A percentile compares a stretch with the other conserved stretches of the same genome.
phyloP scores from a whole-genome alignment of 2,888 invertebrate genomes.

The Orthonevra nobilis region DNA sequence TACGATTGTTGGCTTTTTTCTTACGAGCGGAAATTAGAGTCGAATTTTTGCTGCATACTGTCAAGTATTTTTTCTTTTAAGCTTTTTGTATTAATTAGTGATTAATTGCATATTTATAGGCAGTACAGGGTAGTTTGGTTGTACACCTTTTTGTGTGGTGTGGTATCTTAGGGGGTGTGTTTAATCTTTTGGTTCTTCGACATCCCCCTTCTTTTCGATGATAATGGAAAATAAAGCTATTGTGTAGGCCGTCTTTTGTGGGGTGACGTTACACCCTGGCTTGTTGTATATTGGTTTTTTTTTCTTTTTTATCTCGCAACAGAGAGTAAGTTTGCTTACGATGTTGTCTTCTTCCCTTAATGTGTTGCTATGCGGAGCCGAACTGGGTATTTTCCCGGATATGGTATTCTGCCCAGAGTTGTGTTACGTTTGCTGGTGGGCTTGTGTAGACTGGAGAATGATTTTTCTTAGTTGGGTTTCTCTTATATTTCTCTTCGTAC shows the following conservation, averaged over 20 bases:
- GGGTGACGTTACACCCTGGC: too few species aligned
- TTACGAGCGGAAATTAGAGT: conserved; percentile 15
- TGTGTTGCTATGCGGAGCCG: conserved; percentile 66
- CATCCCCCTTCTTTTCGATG: conserved; percentile 2
- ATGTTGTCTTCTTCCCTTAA: conserved; percentile 57
- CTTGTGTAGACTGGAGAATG: too few species aligned
- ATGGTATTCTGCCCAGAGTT: conserved; percentile 43
- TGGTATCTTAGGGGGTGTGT: conserved; percentile 54
- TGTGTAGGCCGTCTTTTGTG: background rate
- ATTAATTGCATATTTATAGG: conserved; percentile 61
- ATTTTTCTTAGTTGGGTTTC: conserved; percentile 62
- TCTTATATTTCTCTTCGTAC: conserved; percentile 59
- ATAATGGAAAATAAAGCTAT: conserved; percentile 30
- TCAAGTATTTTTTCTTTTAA: background rate
- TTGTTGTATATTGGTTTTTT: too few species aligned
- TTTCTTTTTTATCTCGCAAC: conserved; percentile 28
- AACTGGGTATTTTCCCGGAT: too few species aligned
- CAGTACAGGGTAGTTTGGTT: background rate
- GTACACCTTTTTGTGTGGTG: background rate
- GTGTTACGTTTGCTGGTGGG: too few species aligned
- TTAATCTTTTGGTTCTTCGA: conserved; percentile 23
- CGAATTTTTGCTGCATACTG: conserved; percentile 32
- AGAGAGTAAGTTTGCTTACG: conserved; percentile 43
- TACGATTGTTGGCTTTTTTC: background rate
- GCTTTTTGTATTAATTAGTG: conserved; percentile 26